A percentile compares a stretch with the other conserved stretches of the same genome.
Evolutionary conservation across 2,797 vertebrate species (phyloP).

Genomic region (Aphelocoma californica): DNA sequence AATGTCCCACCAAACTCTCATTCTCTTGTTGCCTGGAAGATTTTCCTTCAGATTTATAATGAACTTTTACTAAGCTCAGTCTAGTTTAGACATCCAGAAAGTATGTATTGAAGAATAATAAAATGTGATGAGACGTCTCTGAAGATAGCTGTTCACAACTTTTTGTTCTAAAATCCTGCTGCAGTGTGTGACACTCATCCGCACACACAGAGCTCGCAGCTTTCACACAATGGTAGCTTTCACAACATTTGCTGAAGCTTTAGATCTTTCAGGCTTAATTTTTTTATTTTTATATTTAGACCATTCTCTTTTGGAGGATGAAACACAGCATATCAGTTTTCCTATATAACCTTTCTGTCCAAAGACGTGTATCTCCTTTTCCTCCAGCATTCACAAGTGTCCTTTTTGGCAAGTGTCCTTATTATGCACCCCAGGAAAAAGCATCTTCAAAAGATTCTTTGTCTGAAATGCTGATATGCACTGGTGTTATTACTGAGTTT

Average conservation of each 20-base stretch:
- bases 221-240: background rate
- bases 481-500: background rate
- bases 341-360: background rate
- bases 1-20: background rate
- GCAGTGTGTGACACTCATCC: background rate
- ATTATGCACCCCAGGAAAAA: background rate
- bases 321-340: background rate
- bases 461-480: background rate
- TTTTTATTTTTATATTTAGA: background rate
- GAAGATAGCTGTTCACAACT: background rate
- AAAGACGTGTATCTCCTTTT: background rate
- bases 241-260: background rate
- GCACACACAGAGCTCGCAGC: background rate
- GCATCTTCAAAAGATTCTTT: background rate
- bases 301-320: background rate
- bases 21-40: background rate
- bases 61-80: background rate
- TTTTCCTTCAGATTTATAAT: background rate
- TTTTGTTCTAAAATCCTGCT: background rate
- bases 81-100: background rate
- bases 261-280: background rate
- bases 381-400: background rate
- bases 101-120: background rate
- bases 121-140: background rate
- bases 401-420: background rate